A percentile compares a stretch with the other conserved stretches of the same genome.
These are phyloP conservation scores for Phytoseiulus persimilis DNA, from an alignment of 2,888 invertebrate species.

Conservation along the genomic window DNA sequence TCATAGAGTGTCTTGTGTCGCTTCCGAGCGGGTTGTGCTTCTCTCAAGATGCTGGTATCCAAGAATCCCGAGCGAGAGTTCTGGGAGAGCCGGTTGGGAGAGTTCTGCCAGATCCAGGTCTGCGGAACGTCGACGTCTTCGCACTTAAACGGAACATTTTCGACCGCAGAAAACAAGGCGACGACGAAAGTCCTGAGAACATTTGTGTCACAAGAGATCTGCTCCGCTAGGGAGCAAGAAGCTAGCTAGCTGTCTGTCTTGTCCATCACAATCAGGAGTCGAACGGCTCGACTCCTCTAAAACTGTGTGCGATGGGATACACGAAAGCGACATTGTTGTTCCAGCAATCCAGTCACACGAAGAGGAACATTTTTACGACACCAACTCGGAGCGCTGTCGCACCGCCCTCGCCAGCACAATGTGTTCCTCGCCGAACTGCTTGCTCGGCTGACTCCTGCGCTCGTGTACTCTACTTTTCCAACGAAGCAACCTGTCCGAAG, in stretches of 20 bases:
- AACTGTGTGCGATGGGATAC: background rate
- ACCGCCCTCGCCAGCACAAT: background rate
- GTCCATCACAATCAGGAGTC: background rate
- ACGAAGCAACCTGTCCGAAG: background rate
- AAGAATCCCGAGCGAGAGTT: no score
- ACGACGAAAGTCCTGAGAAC: no score
- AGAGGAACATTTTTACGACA: background rate
- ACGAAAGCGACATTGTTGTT: background rate
- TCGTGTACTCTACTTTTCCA: background rate
- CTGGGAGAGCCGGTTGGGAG: no score
- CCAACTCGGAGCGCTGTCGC: background rate
- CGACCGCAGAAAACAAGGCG: no score
- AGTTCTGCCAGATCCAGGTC: no score
- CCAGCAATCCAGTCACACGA: background rate
- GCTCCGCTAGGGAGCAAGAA: background rate
- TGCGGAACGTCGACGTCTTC: no score
- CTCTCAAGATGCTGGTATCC: no score
- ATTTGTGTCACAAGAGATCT: no score
- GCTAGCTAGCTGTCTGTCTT: background rate
- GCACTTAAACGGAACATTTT: no score
- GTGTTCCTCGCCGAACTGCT: background rate
- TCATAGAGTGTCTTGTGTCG: no score
- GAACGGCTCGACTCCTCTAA: background rate
- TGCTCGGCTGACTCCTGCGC: background rate
- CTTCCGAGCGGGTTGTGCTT: no score